These are phyloP conservation scores for Peromyscus polionotus DNA, from an alignment of 2,113 vertebrate genomes.

Conservation along the genomic window DNA sequence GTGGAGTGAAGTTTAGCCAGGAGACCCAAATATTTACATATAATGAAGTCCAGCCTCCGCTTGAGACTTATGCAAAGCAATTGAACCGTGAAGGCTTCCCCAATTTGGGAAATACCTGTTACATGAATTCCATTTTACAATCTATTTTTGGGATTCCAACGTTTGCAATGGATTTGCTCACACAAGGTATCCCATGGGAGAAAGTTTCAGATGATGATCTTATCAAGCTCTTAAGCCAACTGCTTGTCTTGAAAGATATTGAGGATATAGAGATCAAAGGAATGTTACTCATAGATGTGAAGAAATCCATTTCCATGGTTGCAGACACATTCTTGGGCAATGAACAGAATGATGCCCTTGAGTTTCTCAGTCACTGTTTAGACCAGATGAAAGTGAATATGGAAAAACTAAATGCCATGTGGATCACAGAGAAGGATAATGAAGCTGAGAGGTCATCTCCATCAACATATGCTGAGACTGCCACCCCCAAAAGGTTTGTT, in stretches of 20 bases:
- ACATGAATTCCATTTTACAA: slow-evolving; percentile 97
- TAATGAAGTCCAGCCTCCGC: fast-evolving
- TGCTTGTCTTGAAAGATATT: slow-evolving; percentile 94
- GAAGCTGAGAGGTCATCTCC: slow-evolving; percentile 83
- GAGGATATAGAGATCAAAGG: slow-evolving; percentile 93
- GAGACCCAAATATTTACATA: fast-evolving
- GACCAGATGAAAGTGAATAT: slow-evolving; percentile 96
- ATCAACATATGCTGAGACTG: slow-evolving; percentile 67
- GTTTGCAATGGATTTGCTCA: slow-evolving; percentile 94
- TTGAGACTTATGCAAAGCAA: neutral
- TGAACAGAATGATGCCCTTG: slow-evolving; percentile 96
- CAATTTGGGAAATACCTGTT: slow-evolving; percentile 96
- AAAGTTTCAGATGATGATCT: slow-evolving; percentile 92
- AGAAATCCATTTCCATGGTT: slow-evolving; percentile 94
- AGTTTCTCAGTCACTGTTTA: slow-evolving; percentile 96
- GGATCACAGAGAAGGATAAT: slow-evolving; percentile 85
- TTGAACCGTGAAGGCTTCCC: slow-evolving; percentile 88
- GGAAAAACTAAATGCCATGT: slow-evolving; percentile 93
- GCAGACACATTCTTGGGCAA: slow-evolving; percentile 95
- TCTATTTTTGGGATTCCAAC: slow-evolving; percentile 96
- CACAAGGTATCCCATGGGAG: slow-evolving; percentile 94
- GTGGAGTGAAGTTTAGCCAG: neutral
- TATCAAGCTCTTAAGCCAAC: slow-evolving; percentile 93
- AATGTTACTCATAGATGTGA: slow-evolving; percentile 93
- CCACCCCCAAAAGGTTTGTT: slow-evolving; percentile 89